phyloP scores from a whole-genome alignment of 2,888 invertebrate genomes.

The Capitulum mitella region DNA sequence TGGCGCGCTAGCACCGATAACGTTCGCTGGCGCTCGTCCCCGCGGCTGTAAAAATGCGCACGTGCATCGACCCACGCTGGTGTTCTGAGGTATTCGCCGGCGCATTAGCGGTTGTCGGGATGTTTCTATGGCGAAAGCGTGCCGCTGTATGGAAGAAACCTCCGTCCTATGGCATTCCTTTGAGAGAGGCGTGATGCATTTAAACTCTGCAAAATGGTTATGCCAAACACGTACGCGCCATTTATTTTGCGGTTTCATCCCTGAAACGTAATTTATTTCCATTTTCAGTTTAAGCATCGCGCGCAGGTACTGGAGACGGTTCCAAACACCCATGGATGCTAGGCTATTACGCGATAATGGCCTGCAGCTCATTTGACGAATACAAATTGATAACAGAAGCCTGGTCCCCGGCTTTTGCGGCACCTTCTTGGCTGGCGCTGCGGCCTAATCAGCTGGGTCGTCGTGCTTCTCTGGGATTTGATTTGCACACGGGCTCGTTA shows the following conservation, averaged over 20 bases:
- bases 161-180: background rate
- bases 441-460: background rate
- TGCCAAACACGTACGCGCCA: background rate
- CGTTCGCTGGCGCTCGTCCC: background rate
- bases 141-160: background rate
- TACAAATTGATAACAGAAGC: background rate
- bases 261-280: constrained; percentile 2
- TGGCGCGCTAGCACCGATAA: background rate
- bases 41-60: background rate
- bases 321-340: background rate
- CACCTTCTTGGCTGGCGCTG: background rate
- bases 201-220: background rate
- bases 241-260: background rate
- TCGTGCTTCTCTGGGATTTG: background rate
- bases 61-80: background rate
- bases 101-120: background rate
- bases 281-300: background rate
- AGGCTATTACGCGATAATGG: background rate
- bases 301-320: background rate
- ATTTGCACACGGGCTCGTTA: background rate
- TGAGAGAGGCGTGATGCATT: constrained; percentile 13
- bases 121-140: background rate
- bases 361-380: background rate
- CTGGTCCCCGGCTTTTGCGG: background rate
- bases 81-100: background rate